phyloP scores from a whole-genome alignment of 92 coral and sea anemone genomes.

The Actinernus sp. region DNA sequence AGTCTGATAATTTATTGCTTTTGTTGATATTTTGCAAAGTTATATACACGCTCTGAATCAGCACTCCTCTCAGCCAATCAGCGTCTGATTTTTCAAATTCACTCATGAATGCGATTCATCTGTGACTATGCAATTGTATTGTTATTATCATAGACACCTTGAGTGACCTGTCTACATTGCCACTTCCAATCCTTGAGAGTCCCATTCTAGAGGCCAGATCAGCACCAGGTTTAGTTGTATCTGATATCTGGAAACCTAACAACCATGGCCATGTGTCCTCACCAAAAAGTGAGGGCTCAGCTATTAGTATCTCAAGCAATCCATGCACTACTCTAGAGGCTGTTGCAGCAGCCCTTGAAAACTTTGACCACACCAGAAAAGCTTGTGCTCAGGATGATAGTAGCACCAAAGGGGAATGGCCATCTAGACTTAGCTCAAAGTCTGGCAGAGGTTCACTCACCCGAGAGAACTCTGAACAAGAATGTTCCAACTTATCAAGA shows the following conservation, averaged over 20 bases:
- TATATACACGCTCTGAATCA: no score
- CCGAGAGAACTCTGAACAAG: slow-evolving; percentile 29
- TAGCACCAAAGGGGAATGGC: slow-evolving; percentile 17
- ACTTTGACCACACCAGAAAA: slow-evolving; percentile 56
- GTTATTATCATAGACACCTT: no score
- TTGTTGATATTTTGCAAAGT: no score
- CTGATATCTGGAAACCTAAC: slow-evolving; percentile 78
- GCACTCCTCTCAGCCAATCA: no score
- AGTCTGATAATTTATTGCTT: no score
- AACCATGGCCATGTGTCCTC: slow-evolving; percentile 57
- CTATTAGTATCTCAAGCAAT: slow-evolving; percentile 66
- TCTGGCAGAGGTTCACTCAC: slow-evolving; percentile 17
- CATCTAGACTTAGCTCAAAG: slow-evolving; percentile 27
- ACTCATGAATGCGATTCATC: no score
- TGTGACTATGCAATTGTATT: no score
- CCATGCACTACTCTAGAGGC: slow-evolving; percentile 71
- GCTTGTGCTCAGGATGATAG: slow-evolving; percentile 51
- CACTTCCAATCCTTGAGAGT: slow-evolving; percentile 82
- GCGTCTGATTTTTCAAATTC: no score
- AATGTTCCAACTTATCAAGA: slow-evolving; percentile 49
- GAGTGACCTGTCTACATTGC: slow-evolving; percentile 80
- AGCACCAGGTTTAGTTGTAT: slow-evolving; percentile 81
- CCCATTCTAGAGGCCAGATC: slow-evolving; percentile 80
- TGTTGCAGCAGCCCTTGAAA: slow-evolving; percentile 81
- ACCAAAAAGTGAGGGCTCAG: slow-evolving; percentile 90